A percentile compares a stretch with the other conserved stretches of the same genome.
These are phyloP conservation scores for Phenganax stokvisi DNA, from an alignment of 92 coral and sea anemone genomes.

Conservation along the genomic window DNA sequence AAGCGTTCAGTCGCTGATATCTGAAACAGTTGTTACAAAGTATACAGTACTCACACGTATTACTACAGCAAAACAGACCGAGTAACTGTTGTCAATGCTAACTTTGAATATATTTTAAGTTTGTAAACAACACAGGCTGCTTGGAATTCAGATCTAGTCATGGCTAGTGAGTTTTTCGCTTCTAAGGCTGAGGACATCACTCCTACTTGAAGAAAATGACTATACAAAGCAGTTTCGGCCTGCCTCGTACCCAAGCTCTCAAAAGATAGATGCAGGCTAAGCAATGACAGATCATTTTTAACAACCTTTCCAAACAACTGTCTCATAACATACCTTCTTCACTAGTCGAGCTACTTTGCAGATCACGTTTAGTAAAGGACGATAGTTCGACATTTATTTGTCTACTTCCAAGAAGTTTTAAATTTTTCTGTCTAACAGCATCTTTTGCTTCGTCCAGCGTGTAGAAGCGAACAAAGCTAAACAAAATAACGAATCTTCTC, in stretches of 20 bases:
- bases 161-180: not conserved
- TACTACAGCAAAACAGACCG: too few relatives aligned
- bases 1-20: too few relatives aligned
- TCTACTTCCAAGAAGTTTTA: conserved; percentile 60
- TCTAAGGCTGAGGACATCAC: not conserved
- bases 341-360: conserved; percentile 35
- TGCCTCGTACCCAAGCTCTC: not conserved
- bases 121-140: too few relatives aligned
- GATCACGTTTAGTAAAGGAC: conserved; percentile 51
- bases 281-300: not conserved
- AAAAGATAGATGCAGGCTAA: not conserved
- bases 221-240: not conserved
- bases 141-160: not conserved
- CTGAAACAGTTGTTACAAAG: too few relatives aligned
- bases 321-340: not conserved
- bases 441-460: conserved; percentile 68
- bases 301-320: not conserved
- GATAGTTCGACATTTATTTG: conserved; percentile 70
- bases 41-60: too few relatives aligned
- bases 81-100: too few relatives aligned
- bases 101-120: too few relatives aligned
- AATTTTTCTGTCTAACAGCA: conserved; percentile 60
- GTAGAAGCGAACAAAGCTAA: conserved; percentile 68
- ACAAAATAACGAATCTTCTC: not conserved
- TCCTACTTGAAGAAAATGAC: not conserved